Percentiles rank a stretch among this genome's conserved stretches.
These are phyloP conservation scores for Xenops minutus DNA, from an alignment of 2,797 vertebrate genomes.

Conservation along the genomic window DNA sequence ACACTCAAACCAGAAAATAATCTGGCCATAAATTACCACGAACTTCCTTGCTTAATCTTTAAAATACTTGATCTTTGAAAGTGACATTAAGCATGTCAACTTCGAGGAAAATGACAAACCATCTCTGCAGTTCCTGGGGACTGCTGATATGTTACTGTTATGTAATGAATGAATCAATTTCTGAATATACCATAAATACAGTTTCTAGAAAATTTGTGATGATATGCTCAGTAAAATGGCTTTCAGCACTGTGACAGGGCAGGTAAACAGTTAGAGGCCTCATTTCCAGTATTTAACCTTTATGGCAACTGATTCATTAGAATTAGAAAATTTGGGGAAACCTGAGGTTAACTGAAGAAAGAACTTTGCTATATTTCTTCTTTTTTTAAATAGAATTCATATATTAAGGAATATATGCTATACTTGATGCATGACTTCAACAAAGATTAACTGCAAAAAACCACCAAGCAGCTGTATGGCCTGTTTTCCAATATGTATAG, in stretches of 20 bases:
- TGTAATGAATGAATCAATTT: background rate
- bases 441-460: conserved; percentile 49
- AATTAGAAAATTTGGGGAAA: background rate
- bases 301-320: background rate
- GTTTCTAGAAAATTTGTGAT: background rate
- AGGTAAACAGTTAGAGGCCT: background rate
- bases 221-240: background rate
- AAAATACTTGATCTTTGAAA: background rate
- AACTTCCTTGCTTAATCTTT: background rate
- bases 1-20: background rate
- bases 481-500: conserved; percentile 30
- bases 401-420: background rate
- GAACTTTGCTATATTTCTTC: background rate
- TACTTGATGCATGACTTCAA: conserved; percentile 35
- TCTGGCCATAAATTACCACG: background rate
- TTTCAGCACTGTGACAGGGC: background rate
- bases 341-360: background rate
- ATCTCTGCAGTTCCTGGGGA: background rate
- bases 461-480: conserved; percentile 45
- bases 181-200: background rate
- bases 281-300: background rate
- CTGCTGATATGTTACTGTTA: background rate
- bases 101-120: background rate
- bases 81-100: background rate
- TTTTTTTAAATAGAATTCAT: background rate